These are phyloP conservation scores for Pelusios castaneus DNA, from an alignment of 2,113 vertebrate species.

Conservation along the genomic window DNA sequence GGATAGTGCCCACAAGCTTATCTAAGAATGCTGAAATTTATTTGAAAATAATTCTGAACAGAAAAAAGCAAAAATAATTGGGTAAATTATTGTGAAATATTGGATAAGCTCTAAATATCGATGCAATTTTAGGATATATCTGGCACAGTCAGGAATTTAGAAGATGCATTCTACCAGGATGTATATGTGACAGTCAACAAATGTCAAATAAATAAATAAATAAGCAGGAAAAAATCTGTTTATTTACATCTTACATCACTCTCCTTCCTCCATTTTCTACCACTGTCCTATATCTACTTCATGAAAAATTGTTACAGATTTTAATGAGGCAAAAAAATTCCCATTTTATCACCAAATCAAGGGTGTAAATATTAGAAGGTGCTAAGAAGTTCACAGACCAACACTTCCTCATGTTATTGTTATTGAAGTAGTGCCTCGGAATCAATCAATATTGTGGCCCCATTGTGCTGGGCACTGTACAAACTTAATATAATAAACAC, in stretches of 20 bases:
- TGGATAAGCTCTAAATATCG: not conserved
- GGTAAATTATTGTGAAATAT: not conserved
- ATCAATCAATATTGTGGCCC: not conserved
- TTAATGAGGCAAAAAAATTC: not conserved
- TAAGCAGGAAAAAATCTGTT: not conserved
- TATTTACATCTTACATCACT: not conserved
- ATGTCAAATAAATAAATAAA: not conserved
- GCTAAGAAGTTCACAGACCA: not conserved
- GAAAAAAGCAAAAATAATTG: not conserved
- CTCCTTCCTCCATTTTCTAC: not conserved
- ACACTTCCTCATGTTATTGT: rapidly evolving
- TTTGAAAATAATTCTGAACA: not conserved
- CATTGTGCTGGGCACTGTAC: not conserved
- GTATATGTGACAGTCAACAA: not conserved
- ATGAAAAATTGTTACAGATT: not conserved
- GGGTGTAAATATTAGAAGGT: not conserved
- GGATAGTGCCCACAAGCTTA: too few relatives aligned
- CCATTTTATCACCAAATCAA: not conserved
- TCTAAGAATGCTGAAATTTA: not conserved
- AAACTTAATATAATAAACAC: not conserved
- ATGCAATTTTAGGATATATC: not conserved
- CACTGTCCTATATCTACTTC: not conserved
- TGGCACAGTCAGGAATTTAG: not conserved
- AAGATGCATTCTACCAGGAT: not conserved
- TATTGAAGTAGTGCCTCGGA: not conserved